Evolutionary conservation across 2,113 vertebrate species (phyloP).

Genomic region (Pterocles burchelli): DNA sequence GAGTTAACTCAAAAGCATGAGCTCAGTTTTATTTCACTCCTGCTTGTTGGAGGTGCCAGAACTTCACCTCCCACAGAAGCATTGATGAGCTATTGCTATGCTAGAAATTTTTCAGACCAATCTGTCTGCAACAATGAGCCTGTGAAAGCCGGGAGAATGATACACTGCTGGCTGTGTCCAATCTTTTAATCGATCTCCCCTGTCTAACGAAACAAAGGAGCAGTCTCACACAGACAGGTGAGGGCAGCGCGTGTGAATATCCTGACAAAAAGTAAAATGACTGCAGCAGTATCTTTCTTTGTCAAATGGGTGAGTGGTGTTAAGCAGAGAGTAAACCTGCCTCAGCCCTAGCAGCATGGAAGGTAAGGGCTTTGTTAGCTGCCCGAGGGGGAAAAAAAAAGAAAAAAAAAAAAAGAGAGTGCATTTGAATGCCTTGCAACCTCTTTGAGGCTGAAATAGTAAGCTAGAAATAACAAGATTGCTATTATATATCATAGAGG

Average conservation of each 20-base stretch:
- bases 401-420: not conserved
- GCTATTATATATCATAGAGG: not conserved
- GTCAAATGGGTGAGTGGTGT: constrained; percentile 11
- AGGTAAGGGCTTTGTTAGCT: constrained; percentile 7
- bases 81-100: not conserved
- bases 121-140: not conserved
- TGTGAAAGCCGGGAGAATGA: not conserved
- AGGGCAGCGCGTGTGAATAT: constrained; percentile 23
- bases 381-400: not conserved
- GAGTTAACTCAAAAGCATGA: not conserved
- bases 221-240: constrained; percentile 5
- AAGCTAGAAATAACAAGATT: constrained; percentile 1
- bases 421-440: constrained; percentile 1
- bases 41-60: not conserved
- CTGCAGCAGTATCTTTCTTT: constrained; percentile 11
- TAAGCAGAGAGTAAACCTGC: constrained; percentile 10
- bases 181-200: constrained; percentile 23
- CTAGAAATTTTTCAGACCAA: not conserved
- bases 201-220: constrained; percentile 37
- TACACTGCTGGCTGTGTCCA: not conserved
- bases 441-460: not conserved
- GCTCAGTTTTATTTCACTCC: not conserved
- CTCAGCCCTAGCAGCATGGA: not conserved
- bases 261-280: constrained; percentile 21
- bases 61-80: not conserved